Evolutionary conservation across 2,888 invertebrate genomes (phyloP), one percentile per base, ranked within the genome.

Genomic region (Agonopterix alstromeriana): DNA sequence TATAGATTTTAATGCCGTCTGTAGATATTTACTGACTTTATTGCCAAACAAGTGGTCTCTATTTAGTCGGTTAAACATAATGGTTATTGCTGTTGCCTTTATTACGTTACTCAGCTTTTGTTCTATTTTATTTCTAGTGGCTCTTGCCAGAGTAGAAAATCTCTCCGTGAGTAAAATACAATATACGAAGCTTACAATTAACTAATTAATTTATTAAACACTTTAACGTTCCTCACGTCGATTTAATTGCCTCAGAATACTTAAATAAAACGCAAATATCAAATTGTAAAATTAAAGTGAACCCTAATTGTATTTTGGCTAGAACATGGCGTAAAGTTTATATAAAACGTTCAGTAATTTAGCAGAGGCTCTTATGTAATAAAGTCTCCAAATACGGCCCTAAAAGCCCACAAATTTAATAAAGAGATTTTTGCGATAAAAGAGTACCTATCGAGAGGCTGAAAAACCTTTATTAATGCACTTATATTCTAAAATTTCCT

Each of bases 401-500:
- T 78, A 77, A 84, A 81, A 78, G 76, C 75, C 70, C 72, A 73
- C 79, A 79, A 85, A 85, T 84, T 83, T 82, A 84, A 86, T 85
- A 82, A 85, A 80, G 80, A 77, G 70, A 82, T 83, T 83, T 77
- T 81, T 73, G 72, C 67, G 67, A 73, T 70, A 72, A 67, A 68
- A 66, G 74, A 82, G 78, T 78, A 72, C 77, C 80, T 75, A 72
- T 73, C 60, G 58, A 61, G 60, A 63, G 61, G 63, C 69, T 73
- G 68, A 78, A 74, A 77, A 78, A 78, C 76, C 73, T 84, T 82
- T 81, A 87, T 82, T 84, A 84, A 86, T 87, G 82, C 83, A 86
- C 84, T 85, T 85, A 84, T 77, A 82, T 84, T 83, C 83, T 76
- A 80, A 83, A 85, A 82, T 79, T 81, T 81, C 82, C 82, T 84